Conservation (phyloP, 92 coral and sea anemone genomes). For the Umimayanthus kanabou region DNA sequence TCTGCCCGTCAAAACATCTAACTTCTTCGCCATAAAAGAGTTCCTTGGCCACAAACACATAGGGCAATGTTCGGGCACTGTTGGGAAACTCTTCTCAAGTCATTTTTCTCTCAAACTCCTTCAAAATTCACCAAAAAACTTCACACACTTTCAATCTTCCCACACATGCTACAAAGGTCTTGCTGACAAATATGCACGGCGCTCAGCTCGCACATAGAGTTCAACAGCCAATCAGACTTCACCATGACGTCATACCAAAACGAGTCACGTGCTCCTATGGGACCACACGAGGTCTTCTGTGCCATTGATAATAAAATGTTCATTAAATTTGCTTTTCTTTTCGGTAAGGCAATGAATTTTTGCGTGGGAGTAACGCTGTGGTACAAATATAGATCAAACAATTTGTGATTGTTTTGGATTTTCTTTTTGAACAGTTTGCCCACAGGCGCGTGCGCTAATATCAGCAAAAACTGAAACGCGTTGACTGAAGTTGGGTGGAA, state of each 20-base stretch:
- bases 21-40: constrained; percentile 78
- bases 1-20: constrained; percentile 71
- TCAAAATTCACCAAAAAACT: constrained; percentile 42
- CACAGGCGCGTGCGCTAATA: constrained; percentile 23
- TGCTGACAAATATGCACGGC: constrained; percentile 73
- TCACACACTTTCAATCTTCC: constrained; percentile 46
- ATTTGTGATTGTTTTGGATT: constrained; percentile 26
- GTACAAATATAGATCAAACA: constrained; percentile 39
- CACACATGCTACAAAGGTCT: constrained; percentile 47
- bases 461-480: constrained; percentile 17
- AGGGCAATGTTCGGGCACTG: constrained; percentile 39
- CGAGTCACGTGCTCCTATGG: constrained; percentile 68
- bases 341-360: constrained; percentile 14
- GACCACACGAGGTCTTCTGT: constrained; percentile 72
- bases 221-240: constrained; percentile 75
- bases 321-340: constrained; percentile 26
- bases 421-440: constrained; percentile 20
- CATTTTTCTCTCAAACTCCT: constrained; percentile 47
- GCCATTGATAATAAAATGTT: constrained; percentile 10
- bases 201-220: constrained; percentile 56
- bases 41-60: constrained; percentile 42
- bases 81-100: constrained; percentile 49
- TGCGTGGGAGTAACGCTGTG: constrained; percentile 29
- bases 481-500: not conserved
- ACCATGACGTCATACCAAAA: constrained; percentile 77